A percentile compares a stretch with the other conserved stretches of the same genome.
Evolutionary conservation across 37 sponge, comb jelly and placozoan species (phyloP).

Genomic region (Spongilla lacustris): DNA sequence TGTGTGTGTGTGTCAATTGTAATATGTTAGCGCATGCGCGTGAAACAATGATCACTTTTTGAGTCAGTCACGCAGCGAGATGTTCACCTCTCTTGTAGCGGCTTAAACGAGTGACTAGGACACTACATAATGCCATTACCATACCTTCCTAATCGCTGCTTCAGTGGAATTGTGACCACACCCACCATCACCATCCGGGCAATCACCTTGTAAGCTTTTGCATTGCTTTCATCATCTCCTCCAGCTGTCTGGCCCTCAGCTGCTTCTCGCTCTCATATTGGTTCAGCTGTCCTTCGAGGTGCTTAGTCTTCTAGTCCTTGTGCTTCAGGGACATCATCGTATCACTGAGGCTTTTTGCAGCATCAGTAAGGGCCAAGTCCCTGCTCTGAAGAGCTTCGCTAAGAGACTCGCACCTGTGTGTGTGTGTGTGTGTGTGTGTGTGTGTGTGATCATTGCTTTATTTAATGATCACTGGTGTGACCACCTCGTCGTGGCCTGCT

Average conservation of each 20-base stretch:
- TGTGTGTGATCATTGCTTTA: too few relatives aligned
- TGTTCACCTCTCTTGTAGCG: too few relatives aligned
- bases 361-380: background rate
- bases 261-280: constrained; percentile 7
- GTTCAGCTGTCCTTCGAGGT: constrained; percentile 4
- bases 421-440: too few relatives aligned
- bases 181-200: too few relatives aligned
- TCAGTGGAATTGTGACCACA: background rate
- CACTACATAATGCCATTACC: too few relatives aligned
- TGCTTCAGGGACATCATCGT: background rate
- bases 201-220: background rate
- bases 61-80: too few relatives aligned
- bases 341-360: background rate
- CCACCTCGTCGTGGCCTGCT: constrained; percentile 13
- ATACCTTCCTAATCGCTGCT: background rate
- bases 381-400: background rate
- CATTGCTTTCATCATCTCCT: constrained; percentile 3
- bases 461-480: background rate
- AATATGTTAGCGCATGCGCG: too few relatives aligned
- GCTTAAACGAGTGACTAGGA: too few relatives aligned
- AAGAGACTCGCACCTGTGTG: background rate
- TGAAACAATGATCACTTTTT: too few relatives aligned
- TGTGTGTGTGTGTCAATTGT: too few relatives aligned
- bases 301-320: background rate
- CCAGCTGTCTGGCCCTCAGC: constrained; percentile 14